phyloP scores from a whole-genome alignment of 2,797 vertebrate species.

The Enteromius paludinosus region DNA sequence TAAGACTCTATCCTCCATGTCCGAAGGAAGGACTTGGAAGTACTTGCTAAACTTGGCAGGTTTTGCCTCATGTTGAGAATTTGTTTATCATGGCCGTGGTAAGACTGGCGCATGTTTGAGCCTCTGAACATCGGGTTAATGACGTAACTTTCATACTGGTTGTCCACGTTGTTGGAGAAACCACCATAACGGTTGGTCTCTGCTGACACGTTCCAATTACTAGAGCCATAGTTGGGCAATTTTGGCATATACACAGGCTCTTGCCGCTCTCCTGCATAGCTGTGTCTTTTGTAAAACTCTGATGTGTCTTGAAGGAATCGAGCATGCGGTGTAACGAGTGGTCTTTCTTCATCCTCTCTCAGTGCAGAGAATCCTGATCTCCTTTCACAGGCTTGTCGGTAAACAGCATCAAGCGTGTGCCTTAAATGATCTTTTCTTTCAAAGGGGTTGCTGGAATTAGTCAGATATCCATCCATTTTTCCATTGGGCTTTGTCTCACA shows the following conservation, averaged over 20 bases:
- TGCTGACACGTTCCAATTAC: conserved; percentile 85
- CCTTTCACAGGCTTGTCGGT: conserved; percentile 82
- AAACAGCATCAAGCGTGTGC: conserved; percentile 83
- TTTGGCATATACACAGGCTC: conserved; percentile 76
- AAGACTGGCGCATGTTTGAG: conserved; percentile 84
- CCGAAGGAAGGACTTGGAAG: conserved; percentile 89
- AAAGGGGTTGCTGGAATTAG: conserved; percentile 79
- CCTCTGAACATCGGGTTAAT: conserved; percentile 76
- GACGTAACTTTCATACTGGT: conserved; percentile 68
- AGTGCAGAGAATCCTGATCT: conserved; percentile 62
- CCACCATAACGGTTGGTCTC: conserved; percentile 76
- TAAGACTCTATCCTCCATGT: conserved; percentile 93
- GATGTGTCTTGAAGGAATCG: conserved; percentile 77
- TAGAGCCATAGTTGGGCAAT: conserved; percentile 72
- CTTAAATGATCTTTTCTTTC: conserved; percentile 80
- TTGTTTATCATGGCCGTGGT: conserved; percentile 86
- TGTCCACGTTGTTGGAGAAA: conserved; percentile 73
- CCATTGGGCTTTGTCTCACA: conserved; percentile 77
- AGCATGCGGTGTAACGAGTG: conserved; percentile 72
- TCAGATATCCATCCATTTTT: conserved; percentile 73
- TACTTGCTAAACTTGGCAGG: conserved; percentile 87
- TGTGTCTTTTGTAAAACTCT: conserved; percentile 91
- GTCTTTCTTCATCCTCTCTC: conserved; percentile 62
- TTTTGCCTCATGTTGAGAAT: conserved; percentile 85
- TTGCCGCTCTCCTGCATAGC: conserved; percentile 92